Conservation (phyloP, 2,113 vertebrate genomes). For the Taxidea taxus region DNA sequence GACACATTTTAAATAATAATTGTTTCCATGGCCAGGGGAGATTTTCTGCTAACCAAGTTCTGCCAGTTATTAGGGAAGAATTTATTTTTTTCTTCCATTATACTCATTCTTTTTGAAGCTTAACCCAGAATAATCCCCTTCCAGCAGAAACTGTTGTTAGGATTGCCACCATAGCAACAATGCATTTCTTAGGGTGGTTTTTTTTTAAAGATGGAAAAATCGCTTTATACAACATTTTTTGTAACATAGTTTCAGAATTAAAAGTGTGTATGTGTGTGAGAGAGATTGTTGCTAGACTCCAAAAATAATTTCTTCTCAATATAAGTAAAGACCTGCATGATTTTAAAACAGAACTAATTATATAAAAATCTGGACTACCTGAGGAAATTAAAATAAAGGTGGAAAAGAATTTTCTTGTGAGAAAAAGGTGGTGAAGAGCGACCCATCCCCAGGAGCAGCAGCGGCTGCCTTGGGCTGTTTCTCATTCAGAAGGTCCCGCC, state of each 20-base stretch:
- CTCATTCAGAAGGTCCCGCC: constrained; percentile 64
- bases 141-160: not conserved
- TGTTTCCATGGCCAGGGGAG: not conserved
- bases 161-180: not conserved
- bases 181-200: not conserved
- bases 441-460: not conserved
- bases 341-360: not conserved
- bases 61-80: not conserved
- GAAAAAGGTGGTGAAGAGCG: not conserved
- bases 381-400: not conserved
- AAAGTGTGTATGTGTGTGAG: not conserved
- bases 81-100: constrained; percentile 28
- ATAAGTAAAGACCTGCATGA: not conserved
- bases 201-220: not conserved
- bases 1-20: constrained; percentile 31
- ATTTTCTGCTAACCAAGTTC: not conserved
- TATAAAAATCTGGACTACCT: not conserved
- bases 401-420: not conserved
- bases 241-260: not conserved
- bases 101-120: not conserved
- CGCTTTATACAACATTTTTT: not conserved
- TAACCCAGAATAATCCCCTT: not conserved
- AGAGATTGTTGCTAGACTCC: not conserved
- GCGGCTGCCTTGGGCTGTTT: not conserved
- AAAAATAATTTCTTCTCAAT: not conserved